phyloP scores from a whole-genome alignment of 2,797 vertebrate species.

The Brachyrhaphis roseni region DNA sequence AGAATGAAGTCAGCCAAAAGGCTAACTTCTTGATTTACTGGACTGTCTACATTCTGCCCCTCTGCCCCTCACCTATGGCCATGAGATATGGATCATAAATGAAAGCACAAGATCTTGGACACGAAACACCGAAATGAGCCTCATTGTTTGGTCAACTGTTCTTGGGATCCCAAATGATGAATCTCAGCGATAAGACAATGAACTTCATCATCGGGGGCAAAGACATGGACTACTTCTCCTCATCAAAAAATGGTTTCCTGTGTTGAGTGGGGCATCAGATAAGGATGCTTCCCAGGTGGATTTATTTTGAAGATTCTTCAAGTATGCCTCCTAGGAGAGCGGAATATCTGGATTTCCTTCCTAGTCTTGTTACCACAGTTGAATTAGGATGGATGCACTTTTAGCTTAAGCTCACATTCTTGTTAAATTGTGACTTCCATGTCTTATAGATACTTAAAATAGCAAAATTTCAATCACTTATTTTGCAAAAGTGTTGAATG shows the following conservation, averaged over 20 bases:
- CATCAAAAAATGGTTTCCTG: not conserved
- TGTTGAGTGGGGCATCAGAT: not conserved
- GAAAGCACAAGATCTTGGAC: not conserved
- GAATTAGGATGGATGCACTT: not conserved
- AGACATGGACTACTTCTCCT: not conserved
- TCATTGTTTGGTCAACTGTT: not conserved
- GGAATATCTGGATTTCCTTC: not conserved
- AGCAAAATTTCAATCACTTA: not conserved
- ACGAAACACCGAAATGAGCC: not conserved
- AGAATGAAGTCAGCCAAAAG: not conserved
- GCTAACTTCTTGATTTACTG: not conserved
- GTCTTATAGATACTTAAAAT: not conserved
- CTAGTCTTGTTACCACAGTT: not conserved
- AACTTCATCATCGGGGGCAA: not conserved
- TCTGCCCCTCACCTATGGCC: not conserved
- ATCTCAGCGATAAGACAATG: not conserved
- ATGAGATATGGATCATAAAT: not conserved
- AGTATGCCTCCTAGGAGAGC: not conserved
- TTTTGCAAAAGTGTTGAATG: too few species aligned
- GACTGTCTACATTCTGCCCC: not conserved
- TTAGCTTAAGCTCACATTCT: not conserved
- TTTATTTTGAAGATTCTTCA: not conserved
- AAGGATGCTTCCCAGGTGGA: not conserved
- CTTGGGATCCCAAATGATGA: not conserved
- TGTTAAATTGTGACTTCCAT: not conserved